Conservation (phyloP, 2,113 vertebrate species). For the Andinoacara biseriatus region DNA sequence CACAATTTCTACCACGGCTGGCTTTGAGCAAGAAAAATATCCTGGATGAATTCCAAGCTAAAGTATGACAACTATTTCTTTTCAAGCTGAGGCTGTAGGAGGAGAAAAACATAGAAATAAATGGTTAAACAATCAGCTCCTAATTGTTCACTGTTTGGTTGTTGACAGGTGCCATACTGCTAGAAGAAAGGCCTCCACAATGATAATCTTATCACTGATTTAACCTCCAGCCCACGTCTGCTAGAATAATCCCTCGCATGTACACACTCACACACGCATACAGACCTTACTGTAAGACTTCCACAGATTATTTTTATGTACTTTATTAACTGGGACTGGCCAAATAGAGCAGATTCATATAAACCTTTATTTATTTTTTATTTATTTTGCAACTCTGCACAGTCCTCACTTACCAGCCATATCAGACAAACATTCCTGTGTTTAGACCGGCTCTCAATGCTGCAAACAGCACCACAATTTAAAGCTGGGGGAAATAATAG, state of each 20-base stretch:
- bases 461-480: background rate
- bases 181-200: conserved; percentile 45
- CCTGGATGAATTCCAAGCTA: conserved; percentile 64
- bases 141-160: conserved; percentile 28
- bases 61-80: conserved; percentile 70
- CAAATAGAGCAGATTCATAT: conserved; percentile 12
- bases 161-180: conserved; percentile 52
- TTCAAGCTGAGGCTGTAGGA: conserved; percentile 26
- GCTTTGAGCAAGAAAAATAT: conserved; percentile 70
- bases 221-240: conserved; percentile 71
- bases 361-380: background rate
- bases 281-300: conserved; percentile 28
- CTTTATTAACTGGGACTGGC: conserved; percentile 33
- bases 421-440: background rate
- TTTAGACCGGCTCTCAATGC: background rate
- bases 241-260: conserved; percentile 54
- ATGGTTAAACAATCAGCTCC: background rate
- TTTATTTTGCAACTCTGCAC: conserved; percentile 3
- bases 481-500: background rate
- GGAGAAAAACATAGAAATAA: conserved; percentile 10
- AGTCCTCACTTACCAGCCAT: background rate
- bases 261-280: conserved; percentile 11
- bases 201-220: conserved; percentile 77
- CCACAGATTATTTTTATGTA: conserved; percentile 41
- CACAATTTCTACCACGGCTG: conserved; percentile 40